These are phyloP conservation scores for Peromyscus californicus DNA, from an alignment of 2,113 vertebrate species.

Conservation along the genomic window DNA sequence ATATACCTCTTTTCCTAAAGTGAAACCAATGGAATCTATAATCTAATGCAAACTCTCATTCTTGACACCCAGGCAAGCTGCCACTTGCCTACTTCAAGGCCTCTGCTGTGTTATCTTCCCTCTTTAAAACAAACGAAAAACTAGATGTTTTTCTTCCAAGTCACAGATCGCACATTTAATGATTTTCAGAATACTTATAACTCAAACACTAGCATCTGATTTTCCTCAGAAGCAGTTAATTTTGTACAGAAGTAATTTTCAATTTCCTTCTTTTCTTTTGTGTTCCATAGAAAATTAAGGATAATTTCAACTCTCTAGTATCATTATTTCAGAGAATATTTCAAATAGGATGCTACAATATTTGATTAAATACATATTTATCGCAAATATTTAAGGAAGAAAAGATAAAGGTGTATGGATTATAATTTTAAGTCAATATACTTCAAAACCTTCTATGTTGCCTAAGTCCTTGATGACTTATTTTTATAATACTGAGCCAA, in stretches of 20 bases:
- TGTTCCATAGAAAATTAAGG: constrained; percentile 41
- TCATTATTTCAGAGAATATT: constrained; percentile 7
- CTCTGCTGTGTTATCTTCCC: not conserved
- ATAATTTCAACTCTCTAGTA: not conserved
- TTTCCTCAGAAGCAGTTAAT: constrained; percentile 16
- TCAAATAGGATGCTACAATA: not conserved
- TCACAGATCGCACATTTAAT: constrained; percentile 58
- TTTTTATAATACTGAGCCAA: constrained; percentile 1
- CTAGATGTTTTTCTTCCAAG: constrained; percentile 33
- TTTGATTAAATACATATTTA: constrained; percentile 17
- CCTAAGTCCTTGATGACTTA: not conserved
- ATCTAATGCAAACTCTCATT: not conserved
- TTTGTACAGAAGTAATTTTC: not conserved
- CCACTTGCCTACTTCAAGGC: not conserved
- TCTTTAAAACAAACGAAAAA: not conserved
- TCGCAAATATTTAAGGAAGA: constrained; percentile 34
- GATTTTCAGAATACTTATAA: constrained; percentile 48
- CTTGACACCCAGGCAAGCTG: not conserved
- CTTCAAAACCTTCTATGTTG: not conserved
- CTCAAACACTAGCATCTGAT: constrained; percentile 22
- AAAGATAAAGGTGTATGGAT: not conserved
- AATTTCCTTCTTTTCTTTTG: not conserved
- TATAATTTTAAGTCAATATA: not conserved
- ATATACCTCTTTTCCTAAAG: not conserved
- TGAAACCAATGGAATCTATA: constrained; percentile 51